A percentile compares a stretch with the other conserved stretches of the same genome.
phyloP scores from a whole-genome alignment of 1,140 invertebrate genomes.

The Drosophila teissieri region DNA sequence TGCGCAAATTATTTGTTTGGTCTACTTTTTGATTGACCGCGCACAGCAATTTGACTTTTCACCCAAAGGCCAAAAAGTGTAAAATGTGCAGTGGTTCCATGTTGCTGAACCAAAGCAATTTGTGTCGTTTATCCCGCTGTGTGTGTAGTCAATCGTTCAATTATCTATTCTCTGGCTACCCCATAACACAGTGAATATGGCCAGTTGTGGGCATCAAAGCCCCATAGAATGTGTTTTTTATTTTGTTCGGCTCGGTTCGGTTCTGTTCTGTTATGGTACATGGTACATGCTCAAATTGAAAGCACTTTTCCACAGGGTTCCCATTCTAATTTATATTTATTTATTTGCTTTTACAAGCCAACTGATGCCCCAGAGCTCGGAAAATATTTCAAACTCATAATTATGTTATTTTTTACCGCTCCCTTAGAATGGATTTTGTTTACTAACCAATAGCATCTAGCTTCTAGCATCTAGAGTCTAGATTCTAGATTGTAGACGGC shows the following conservation, averaged over 20 bases:
- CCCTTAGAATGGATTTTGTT: constrained; percentile 18
- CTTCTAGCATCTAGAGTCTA: constrained; percentile 17
- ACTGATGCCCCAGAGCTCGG: constrained; percentile 9
- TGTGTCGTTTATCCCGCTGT: constrained; percentile 54
- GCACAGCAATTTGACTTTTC: constrained; percentile 72
- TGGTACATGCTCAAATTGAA: constrained; percentile 71
- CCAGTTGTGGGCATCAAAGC: constrained; percentile 5
- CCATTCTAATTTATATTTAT: constrained; percentile 45
- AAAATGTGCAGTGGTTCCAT: constrained; percentile 35
- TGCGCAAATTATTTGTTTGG: constrained; percentile 78
- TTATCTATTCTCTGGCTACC: constrained; percentile 50
- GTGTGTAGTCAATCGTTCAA: constrained; percentile 67
- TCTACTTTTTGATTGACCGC: constrained; percentile 75
- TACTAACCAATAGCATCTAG: constrained; percentile 57
- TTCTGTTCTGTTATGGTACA: constrained; percentile 60
- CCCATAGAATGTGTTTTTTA: constrained; percentile 35
- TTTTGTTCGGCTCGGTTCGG: too few species aligned
- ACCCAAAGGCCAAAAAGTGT: constrained; percentile 56
- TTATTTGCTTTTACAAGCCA: constrained; percentile 44
- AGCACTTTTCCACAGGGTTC: constrained; percentile 48
- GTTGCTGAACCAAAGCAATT: constrained; percentile 47
- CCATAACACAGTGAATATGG: constrained; percentile 16
- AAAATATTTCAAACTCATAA: constrained; percentile 41
- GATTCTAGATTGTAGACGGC: too few species aligned
- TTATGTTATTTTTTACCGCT: constrained; percentile 15